These are phyloP conservation scores for Oreochromis niloticus DNA, from an alignment of 2,113 vertebrate species.

Conservation along the genomic window DNA sequence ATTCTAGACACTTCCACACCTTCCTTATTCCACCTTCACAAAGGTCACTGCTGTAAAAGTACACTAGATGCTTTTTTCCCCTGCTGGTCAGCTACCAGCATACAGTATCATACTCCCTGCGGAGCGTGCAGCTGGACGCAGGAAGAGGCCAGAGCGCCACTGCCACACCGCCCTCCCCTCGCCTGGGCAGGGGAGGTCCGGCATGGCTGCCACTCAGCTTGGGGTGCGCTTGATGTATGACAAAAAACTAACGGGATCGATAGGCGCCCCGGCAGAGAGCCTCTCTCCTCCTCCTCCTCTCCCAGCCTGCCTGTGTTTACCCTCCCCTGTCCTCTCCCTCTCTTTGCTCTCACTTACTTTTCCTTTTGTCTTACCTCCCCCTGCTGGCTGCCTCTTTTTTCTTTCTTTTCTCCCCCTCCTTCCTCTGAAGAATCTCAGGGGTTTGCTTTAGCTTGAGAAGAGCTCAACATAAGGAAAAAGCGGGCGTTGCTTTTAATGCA, in stretches of 20 bases:
- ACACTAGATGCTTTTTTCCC: not conserved
- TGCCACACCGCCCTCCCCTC: not conserved
- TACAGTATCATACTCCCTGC: not conserved
- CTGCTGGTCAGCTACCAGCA: not conserved
- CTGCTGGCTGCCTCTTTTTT: slow-evolving; percentile 81
- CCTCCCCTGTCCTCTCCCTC: not conserved
- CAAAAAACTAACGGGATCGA: slow-evolving; percentile 34
- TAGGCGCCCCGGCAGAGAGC: not conserved
- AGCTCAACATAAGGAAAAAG: slow-evolving; percentile 23
- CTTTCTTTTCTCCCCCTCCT: not conserved
- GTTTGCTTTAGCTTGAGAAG: not conserved
- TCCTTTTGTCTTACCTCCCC: slow-evolving; percentile 94
- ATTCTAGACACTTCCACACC: not conserved
- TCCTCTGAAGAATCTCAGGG: not conserved
- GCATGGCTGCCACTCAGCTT: not conserved
- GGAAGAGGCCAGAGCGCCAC: not conserved
- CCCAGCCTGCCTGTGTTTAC: not conserved
- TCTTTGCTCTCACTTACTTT: slow-evolving; percentile 59
- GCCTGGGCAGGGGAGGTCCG: slow-evolving; percentile 1
- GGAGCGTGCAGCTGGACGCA: not conserved
- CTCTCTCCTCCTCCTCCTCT: not conserved
- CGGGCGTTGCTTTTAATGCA: slow-evolving; percentile 19
- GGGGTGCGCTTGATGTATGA: not conserved
- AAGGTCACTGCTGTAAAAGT: slow-evolving; percentile 31
- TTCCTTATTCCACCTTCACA: not conserved